Base-by-base conservation (phyloP, 2,113 vertebrate species). In the Cranoglanis bouderius region DNA sequence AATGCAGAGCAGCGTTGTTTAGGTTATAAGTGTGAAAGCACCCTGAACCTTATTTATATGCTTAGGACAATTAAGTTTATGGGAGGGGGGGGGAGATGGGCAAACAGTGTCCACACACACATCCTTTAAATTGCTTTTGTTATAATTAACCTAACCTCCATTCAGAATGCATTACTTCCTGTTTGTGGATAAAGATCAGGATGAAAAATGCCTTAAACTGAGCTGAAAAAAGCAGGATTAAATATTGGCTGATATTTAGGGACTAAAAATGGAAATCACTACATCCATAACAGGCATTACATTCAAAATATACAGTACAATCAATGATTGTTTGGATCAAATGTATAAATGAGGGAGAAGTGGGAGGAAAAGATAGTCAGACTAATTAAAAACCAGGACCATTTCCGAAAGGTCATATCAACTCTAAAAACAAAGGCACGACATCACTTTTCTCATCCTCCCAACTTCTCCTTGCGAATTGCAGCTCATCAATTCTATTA, bases 401-500 rank as follows among this genome's bases (percentile, higher is more conserved):
- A 55, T 81, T 72, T 85, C 43, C 65, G 46, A 87, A 82, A 78
- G 24, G 13, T 21, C 26, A 55, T 24, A 40, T 6, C 4, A 7
- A 65, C 16, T 32, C 32, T 53, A 26, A 80, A 65, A 82, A 40
- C 5, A 32, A 83, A 72, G 70, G n/a, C 40, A 32, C 21, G 29
- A n/a, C 57, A 10, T 18, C 26, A 53, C 18, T 49, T 49, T 10
- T 49, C 46, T 57, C 32, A n/a, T 19, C 35, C 55, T 21, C 65
- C 74, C 8, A 26, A 43, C 1, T 3, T 70, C 53, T 89, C 84
- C 49, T 80, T 63, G n/a, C n/a, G 16, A 24, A 81, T 13, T 32
- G n/a, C 82, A 67, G 78, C 84, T 88, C n/a, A 16, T 26, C 5
- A 26, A 61, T 82, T 84, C 26, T 18, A 51, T 72, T 72, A 85